Percentiles rank a stretch among this genome's conserved stretches.
Conservation (phyloP, 2,113 vertebrate species). For the Natator depressus region DNA sequence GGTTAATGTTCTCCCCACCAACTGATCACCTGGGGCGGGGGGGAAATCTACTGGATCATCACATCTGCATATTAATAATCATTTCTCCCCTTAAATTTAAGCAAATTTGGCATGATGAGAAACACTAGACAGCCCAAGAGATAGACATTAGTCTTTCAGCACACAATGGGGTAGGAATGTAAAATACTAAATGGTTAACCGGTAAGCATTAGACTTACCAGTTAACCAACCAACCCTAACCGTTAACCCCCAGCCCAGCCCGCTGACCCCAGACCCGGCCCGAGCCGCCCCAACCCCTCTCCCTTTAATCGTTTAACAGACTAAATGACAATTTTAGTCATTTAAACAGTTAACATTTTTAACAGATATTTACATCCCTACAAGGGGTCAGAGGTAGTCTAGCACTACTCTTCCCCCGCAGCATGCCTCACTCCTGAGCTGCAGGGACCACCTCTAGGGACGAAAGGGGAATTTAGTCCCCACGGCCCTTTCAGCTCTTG, state of each 20-base stretch:
- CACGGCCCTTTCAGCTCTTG: background rate
- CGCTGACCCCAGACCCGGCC: too few relatives aligned
- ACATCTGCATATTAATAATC: accelerated
- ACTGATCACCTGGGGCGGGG: accelerated
- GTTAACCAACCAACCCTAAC: too few relatives aligned
- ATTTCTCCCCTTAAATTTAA: accelerated
- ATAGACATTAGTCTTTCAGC: accelerated
- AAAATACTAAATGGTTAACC: too few relatives aligned
- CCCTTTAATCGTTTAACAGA: too few relatives aligned
- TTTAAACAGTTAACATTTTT: too few relatives aligned
- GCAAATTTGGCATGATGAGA: accelerated
- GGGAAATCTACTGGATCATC: accelerated
- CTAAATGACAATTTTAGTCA: too few relatives aligned
- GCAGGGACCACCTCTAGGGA: background rate
- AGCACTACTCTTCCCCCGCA: background rate
- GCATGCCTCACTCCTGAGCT: background rate
- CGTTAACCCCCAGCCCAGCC: too few relatives aligned
- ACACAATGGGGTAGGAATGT: accelerated
- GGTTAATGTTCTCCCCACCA: background rate
- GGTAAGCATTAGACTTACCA: too few relatives aligned
- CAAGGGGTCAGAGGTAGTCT: accelerated
- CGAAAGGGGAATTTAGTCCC: too few relatives aligned
- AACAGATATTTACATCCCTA: too few relatives aligned
- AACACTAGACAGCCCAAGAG: accelerated
- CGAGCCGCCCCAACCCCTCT: too few relatives aligned